Base-by-base conservation (phyloP, 2,113 vertebrate genomes). In the Pomatostomus ruficeps region DNA sequence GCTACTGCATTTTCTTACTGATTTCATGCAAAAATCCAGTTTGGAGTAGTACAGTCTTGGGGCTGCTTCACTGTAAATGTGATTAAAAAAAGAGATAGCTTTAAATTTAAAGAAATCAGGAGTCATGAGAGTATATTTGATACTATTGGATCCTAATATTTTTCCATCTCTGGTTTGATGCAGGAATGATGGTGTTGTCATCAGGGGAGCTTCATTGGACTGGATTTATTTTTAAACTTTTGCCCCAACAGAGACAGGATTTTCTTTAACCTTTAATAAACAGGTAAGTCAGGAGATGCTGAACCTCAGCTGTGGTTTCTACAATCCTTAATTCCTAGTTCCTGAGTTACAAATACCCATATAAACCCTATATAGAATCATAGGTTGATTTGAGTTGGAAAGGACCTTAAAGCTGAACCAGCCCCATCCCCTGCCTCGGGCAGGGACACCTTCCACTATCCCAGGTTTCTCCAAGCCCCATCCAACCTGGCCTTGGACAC, bases 91-190 rank as follows among this genome's bases (percentile, higher is more conserved):
- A 18, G 11, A 75, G 6, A 10, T 46, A 58, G 13, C 33, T 90
- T 82, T 93, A 92, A 79, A 93, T 54, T 62, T 19, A 68, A 63
- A 51, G 38, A 89, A 86, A 51, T 52, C 31, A 35, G 45, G 66
- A 87, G 66, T 85, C 55, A 71, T 79, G 72, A 88, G 19, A 26
- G 3, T 40, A 1, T 24, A 18, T 67, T 71, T 61, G 59, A 55
- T 83, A 26, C 7, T n/a, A 12, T 31, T 73, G 38, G 45, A 65
- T 62, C 16, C 7, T n/a, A 57, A 16, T 11, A 25, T 70, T 66
- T 77, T 80, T 59, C 7, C 15, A 8, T 40, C 11, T 35, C 5
- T 61, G 12, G 0, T 79, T 72, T 71, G 66, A 26, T 58, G 85
- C 54, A 51, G 29, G 24, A 79, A 68, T 33, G 2, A 46, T 25